Conservation (phyloP, 2,888 invertebrate species). For the Scelioninae gen. 2 region DNA sequence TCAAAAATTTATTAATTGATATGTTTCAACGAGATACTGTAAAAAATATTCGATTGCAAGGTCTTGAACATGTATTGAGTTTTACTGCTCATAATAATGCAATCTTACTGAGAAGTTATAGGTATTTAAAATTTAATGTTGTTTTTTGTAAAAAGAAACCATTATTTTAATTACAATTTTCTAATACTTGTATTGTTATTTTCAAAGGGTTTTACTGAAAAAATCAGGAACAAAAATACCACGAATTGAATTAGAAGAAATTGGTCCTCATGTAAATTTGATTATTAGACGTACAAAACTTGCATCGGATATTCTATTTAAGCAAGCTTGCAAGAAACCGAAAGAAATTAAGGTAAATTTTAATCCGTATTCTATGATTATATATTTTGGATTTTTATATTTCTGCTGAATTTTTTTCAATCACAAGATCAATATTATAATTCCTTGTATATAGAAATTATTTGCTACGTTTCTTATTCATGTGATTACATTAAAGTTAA, state of each 20-base stretch:
- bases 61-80: slow-evolving; percentile 94
- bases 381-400: no score
- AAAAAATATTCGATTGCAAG: slow-evolving; percentile 90
- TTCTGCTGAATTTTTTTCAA: no score
- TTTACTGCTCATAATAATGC: slow-evolving; percentile 90
- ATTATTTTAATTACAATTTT: background rate
- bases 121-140: slow-evolving; percentile 69
- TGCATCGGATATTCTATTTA: slow-evolving; percentile 92
- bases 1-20: slow-evolving; percentile 93
- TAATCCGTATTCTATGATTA: no score
- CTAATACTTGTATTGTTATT: background rate
- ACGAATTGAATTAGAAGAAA: slow-evolving; percentile 93
- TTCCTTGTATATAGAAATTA: no score
- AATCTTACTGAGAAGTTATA: slow-evolving; percentile 85
- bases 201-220: slow-evolving; percentile 84
- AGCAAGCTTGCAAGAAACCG: slow-evolving; percentile 87
- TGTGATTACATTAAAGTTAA: no score
- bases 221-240: slow-evolving; percentile 94
- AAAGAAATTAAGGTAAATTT: slow-evolving; percentile 81
- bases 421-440: no score
- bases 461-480: no score
- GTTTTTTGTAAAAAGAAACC: background rate
- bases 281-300: slow-evolving; percentile 89
- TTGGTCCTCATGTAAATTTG: slow-evolving; percentile 95
- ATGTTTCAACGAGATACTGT: slow-evolving; percentile 92